These are phyloP conservation scores for Cynaeus angustus DNA, from an alignment of 2,888 invertebrate species.

Conservation along the genomic window DNA sequence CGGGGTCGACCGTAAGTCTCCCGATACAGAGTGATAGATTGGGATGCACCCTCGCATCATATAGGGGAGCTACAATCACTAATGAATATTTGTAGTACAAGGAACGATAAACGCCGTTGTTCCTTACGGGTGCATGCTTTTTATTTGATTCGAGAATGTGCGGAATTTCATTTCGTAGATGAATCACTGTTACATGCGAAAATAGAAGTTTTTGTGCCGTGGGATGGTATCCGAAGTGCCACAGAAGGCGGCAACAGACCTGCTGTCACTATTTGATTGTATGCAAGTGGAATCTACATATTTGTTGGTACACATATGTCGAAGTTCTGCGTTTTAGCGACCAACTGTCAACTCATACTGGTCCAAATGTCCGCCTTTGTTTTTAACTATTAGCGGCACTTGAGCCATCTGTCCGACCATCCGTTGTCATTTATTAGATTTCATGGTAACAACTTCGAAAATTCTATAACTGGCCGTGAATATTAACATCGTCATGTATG, in stretches of 20 bases:
- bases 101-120: constrained; percentile 63
- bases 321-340: constrained; percentile 64
- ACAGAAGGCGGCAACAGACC: constrained; percentile 50
- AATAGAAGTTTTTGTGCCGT: background rate
- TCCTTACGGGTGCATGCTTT: constrained; percentile 68
- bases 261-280: constrained; percentile 65
- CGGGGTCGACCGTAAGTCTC: constrained; percentile 61
- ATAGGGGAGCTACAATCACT: constrained; percentile 58
- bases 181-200: constrained; percentile 19
- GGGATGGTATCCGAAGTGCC: background rate
- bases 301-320: constrained; percentile 65
- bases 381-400: constrained; percentile 64
- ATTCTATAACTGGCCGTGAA: background rate
- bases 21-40: constrained; percentile 45
- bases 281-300: constrained; percentile 64
- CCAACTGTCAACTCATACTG: constrained; percentile 65
- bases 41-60: constrained; percentile 49
- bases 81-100: constrained; percentile 69
- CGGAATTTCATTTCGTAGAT: constrained; percentile 50
- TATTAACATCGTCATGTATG: too few relatives aligned
- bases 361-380: constrained; percentile 60
- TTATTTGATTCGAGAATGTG: constrained; percentile 63
- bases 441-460: constrained; percentile 40
- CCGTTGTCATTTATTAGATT: constrained; percentile 59
- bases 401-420: constrained; percentile 62